Evolutionary conservation across 2,797 vertebrate genomes (phyloP).

Genomic region (Podargus strigoides): DNA sequence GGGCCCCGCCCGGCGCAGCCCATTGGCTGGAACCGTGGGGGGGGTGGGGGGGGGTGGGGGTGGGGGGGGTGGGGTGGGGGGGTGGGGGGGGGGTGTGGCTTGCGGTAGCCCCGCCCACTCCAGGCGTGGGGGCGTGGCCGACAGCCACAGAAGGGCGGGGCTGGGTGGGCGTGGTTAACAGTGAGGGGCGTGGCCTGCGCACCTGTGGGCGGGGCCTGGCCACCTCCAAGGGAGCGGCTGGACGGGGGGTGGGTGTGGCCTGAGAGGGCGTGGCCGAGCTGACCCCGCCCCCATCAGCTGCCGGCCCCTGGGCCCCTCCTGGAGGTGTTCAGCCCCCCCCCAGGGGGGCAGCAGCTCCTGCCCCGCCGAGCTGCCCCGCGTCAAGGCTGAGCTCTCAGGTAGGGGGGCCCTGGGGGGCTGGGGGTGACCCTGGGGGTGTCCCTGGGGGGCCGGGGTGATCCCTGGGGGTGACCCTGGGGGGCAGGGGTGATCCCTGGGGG

Average conservation of each 20-base stretch:
- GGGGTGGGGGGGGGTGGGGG: background rate
- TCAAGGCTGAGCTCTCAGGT: slow-evolving; percentile 86
- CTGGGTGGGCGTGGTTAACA: background rate
- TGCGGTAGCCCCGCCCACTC: background rate
- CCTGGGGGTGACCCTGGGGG: background rate
- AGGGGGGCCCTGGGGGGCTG: too few species aligned
- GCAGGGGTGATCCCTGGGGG: too few species aligned
- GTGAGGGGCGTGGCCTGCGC: background rate
- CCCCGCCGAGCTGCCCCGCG: slow-evolving; percentile 87
- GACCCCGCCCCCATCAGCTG: slow-evolving; percentile 27
- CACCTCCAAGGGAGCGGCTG: background rate
- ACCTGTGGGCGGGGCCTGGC: background rate
- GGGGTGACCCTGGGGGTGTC: background rate
- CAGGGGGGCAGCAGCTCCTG: slow-evolving; percentile 90
- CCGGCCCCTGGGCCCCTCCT: slow-evolving; percentile 85
- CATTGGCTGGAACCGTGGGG: background rate
- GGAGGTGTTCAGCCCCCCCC: slow-evolving; percentile 83
- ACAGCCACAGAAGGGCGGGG: too few species aligned
- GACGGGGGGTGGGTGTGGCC: background rate
- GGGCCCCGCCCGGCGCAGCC: fast-evolving
- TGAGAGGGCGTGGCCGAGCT: background rate
- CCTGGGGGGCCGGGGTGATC: too few species aligned
- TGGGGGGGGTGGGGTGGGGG: too few species aligned
- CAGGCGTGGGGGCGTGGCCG: too few species aligned
- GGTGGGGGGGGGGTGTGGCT: background rate